Evolutionary conservation across 2,888 invertebrate species (phyloP).

Genomic region (Rotaria socialis): DNA sequence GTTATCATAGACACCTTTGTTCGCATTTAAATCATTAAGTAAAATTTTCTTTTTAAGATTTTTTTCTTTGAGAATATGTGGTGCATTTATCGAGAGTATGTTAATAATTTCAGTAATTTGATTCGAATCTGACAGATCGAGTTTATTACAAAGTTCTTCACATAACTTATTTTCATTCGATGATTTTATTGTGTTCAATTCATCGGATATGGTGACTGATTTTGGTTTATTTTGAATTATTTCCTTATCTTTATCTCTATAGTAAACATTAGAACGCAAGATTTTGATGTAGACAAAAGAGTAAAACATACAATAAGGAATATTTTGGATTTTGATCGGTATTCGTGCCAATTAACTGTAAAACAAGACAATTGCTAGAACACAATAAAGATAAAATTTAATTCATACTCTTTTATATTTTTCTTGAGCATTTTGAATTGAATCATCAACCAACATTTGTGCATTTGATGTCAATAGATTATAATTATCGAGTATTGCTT

Average conservation of each 20-base stretch:
- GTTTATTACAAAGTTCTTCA: constrained; percentile 4
- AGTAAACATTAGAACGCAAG: neutral
- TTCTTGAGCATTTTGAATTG: neutral
- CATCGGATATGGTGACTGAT: neutral
- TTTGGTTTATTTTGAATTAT: neutral
- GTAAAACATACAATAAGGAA: neutral
- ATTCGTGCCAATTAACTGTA: neutral
- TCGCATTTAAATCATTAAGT: neutral
- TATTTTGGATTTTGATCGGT: neutral
- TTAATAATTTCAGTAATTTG: neutral
- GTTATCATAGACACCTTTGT: neutral
- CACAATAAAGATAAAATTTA: neutral
- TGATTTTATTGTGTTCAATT: neutral
- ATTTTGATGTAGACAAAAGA: neutral
- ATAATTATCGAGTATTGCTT: neutral
- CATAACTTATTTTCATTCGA: neutral
- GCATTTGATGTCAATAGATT: neutral
- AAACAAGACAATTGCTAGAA: neutral
- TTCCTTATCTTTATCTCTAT: neutral
- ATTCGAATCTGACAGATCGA: neutral
- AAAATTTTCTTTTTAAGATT: neutral
- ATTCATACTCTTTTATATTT: neutral
- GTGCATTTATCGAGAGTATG: neutral
- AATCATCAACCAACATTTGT: neutral
- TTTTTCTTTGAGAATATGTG: constrained; percentile 5